Conservation (phyloP, 2,888 invertebrate species). For the Thereva nobilitata region DNA sequence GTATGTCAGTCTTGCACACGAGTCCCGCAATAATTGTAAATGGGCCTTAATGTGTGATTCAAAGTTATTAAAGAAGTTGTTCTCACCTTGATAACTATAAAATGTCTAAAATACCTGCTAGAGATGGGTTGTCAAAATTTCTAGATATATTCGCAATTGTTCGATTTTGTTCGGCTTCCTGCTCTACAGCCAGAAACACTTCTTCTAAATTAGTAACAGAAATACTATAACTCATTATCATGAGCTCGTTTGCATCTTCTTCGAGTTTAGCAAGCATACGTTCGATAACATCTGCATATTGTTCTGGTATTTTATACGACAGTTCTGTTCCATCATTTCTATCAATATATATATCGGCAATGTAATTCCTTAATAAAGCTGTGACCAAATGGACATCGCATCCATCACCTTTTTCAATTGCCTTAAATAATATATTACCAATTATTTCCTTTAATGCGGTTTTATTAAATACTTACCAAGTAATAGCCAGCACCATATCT, state of each 20-base stretch:
- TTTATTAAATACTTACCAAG: slow-evolving; percentile 57
- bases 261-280: slow-evolving; percentile 70
- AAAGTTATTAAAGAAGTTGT: too few relatives aligned
- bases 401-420: slow-evolving; percentile 61
- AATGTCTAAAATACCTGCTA: too few relatives aligned
- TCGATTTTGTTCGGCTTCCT: slow-evolving; percentile 17
- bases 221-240: slow-evolving; percentile 76
- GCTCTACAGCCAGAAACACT: slow-evolving; percentile 67
- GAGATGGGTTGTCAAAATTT: too few relatives aligned
- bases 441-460: neutral
- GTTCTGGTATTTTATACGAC: slow-evolving; percentile 67
- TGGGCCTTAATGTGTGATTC: too few relatives aligned
- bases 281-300: slow-evolving; percentile 66
- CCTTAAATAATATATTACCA: slow-evolving; percentile 51
- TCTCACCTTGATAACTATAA: too few relatives aligned
- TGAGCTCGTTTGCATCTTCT: slow-evolving; percentile 61
- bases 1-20: too few relatives aligned
- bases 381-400: slow-evolving; percentile 59
- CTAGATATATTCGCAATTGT: neutral
- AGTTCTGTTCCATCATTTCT: slow-evolving; percentile 73
- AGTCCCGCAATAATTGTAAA: too few relatives aligned
- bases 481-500: slow-evolving; percentile 85
- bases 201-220: slow-evolving; percentile 84
- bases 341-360: slow-evolving; percentile 65
- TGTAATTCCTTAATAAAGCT: slow-evolving; percentile 62